phyloP scores from a whole-genome alignment of 1,140 invertebrate species.

The Eriocheir sinensis region DNA sequence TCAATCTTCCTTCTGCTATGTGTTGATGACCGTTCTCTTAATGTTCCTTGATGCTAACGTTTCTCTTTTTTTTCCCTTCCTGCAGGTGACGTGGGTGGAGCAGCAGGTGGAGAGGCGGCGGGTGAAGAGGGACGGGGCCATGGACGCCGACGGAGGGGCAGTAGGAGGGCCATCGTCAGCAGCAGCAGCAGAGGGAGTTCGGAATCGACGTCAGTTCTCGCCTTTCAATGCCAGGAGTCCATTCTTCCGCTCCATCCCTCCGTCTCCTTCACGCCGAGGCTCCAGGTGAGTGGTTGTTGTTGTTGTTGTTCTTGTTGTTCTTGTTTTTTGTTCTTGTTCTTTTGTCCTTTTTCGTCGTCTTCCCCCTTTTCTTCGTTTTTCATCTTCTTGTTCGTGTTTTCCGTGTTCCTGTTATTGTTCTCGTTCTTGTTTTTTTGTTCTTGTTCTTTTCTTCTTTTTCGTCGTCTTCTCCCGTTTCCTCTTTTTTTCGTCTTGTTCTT shows the following conservation, averaged over 20 bases:
- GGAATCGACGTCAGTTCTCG: constrained; percentile 58
- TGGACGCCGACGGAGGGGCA: background rate
- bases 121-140: constrained; percentile 88
- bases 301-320: background rate
- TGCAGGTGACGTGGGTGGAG: constrained; percentile 89
- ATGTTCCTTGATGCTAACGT: too few species aligned
- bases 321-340: too few species aligned
- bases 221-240: constrained; percentile 53
- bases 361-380: background rate
- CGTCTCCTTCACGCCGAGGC: constrained; percentile 62
- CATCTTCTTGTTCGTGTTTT: background rate
- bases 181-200: background rate
- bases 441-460: background rate
- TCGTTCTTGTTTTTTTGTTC: background rate
- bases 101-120: constrained; percentile 94
- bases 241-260: constrained; percentile 55
- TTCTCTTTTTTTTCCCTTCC: background rate
- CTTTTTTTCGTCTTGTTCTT: background rate
- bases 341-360: background rate
- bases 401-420: background rate
- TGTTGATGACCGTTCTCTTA: too few species aligned
- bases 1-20: too few species aligned
- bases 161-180: background rate
- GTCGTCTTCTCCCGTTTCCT: too few species aligned
- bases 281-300: constrained; percentile 45